Conservation (phyloP, 2,797 vertebrate genomes). For the Huso huso region DNA sequence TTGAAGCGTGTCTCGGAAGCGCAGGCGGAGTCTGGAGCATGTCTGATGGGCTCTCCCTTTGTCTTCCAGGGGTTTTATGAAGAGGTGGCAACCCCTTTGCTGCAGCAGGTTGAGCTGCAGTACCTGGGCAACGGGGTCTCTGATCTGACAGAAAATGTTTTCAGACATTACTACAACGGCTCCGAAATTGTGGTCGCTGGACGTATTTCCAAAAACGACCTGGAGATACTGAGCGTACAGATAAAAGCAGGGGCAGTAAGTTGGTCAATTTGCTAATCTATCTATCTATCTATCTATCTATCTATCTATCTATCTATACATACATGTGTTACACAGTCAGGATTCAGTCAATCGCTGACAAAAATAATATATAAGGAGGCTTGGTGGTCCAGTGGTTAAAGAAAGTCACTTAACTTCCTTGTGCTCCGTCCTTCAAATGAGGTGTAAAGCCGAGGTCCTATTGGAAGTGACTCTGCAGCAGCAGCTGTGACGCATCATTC, state of each 20-base stretch:
- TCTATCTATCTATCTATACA: no score
- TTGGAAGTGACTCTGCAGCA: no score
- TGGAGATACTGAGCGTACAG: constrained; percentile 44
- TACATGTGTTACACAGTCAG: no score
- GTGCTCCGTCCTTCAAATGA: no score
- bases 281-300: no score
- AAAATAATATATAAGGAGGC: no score
- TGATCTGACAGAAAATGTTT: constrained; percentile 38
- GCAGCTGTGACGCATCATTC: no score
- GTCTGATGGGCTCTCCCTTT: neutral
- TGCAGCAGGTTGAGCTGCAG: constrained; percentile 54
- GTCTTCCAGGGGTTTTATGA: constrained; percentile 63
- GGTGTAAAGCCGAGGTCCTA: no score
- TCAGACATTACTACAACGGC: constrained; percentile 65
- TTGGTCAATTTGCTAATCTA: neutral
- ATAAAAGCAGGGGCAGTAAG: constrained; percentile 58
- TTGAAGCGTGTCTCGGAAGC: no score
- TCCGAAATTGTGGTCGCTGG: constrained; percentile 71
- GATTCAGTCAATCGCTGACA: no score
- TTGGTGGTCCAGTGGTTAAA: no score
- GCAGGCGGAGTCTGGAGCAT: neutral
- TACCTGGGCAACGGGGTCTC: constrained; percentile 44
- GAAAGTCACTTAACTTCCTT: no score
- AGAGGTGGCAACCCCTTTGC: constrained; percentile 64
- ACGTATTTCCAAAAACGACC: constrained; percentile 45